phyloP scores from a whole-genome alignment of 1,140 invertebrate species.

The Platyscapa corneri region DNA sequence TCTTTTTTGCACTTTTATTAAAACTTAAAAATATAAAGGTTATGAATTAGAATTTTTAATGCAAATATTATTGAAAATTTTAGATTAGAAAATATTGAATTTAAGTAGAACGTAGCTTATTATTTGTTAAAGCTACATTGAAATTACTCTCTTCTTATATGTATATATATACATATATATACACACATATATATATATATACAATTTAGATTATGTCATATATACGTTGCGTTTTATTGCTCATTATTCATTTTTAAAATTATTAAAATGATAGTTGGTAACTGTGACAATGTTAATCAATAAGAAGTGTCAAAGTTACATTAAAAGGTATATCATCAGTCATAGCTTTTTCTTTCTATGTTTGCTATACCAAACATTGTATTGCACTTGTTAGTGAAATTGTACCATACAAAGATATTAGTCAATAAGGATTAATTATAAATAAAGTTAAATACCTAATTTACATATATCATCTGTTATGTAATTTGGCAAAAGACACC shows the following conservation, averaged over 20 bases:
- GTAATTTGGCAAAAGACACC: constrained; percentile 62
- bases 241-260: constrained; percentile 37
- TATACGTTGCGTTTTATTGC: constrained; percentile 27
- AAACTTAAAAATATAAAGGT: constrained; percentile 20
- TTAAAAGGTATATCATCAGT: constrained; percentile 48
- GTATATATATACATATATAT: background rate
- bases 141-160: background rate
- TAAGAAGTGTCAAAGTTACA: constrained; percentile 25
- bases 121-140: constrained; percentile 43
- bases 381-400: constrained; percentile 68
- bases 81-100: constrained; percentile 39
- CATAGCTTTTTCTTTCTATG: constrained; percentile 52
- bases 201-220: constrained; percentile 30
- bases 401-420: constrained; percentile 68
- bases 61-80: constrained; percentile 14
- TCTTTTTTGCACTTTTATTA: constrained; percentile 49
- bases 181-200: background rate
- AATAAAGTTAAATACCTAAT: constrained; percentile 69
- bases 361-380: constrained; percentile 59
- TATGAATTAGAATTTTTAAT: constrained; percentile 6
- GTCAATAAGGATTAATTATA: constrained; percentile 66
- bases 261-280: constrained; percentile 12
- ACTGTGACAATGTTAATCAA: constrained; percentile 25
- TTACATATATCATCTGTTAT: constrained; percentile 68
- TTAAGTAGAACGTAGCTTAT: constrained; percentile 7